Conservation (phyloP, 2,113 vertebrate genomes). For the Axis porcinus region DNA sequence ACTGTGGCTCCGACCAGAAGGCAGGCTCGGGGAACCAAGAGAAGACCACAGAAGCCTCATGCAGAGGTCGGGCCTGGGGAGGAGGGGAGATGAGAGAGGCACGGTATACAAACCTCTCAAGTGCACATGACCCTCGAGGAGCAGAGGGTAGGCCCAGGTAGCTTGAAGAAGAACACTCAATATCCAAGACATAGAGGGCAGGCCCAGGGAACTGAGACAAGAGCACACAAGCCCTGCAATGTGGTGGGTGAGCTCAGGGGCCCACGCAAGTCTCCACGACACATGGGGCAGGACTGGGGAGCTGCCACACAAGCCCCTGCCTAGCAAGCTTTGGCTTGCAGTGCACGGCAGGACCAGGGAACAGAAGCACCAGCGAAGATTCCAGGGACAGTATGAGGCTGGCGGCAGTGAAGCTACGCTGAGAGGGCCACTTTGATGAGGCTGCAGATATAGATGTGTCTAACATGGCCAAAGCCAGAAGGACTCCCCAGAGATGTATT, state of each 20-base stretch:
- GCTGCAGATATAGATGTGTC: background rate
- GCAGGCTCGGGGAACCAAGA: background rate
- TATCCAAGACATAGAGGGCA: background rate
- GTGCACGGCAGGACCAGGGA: background rate
- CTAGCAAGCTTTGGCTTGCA: background rate
- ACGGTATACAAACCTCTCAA: background rate
- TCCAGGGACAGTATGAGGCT: background rate
- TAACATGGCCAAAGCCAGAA: background rate
- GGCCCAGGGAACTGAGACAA: background rate
- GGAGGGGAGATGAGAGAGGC: background rate
- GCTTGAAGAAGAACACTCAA: background rate
- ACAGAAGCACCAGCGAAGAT: background rate
- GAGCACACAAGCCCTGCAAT: background rate
- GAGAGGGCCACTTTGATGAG: background rate
- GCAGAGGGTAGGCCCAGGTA: background rate
- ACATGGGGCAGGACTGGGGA: fast-evolving
- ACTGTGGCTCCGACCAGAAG: fast-evolving
- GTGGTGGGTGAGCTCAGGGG: background rate
- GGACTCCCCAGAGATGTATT: background rate
- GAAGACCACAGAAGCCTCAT: background rate
- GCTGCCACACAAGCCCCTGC: background rate
- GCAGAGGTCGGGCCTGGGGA: background rate
- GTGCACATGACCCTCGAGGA: background rate
- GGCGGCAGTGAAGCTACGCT: background rate
- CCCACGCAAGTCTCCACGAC: background rate